Conservation (phyloP, 1,140 invertebrate species). For the Druon quercuslanigerum region DNA sequence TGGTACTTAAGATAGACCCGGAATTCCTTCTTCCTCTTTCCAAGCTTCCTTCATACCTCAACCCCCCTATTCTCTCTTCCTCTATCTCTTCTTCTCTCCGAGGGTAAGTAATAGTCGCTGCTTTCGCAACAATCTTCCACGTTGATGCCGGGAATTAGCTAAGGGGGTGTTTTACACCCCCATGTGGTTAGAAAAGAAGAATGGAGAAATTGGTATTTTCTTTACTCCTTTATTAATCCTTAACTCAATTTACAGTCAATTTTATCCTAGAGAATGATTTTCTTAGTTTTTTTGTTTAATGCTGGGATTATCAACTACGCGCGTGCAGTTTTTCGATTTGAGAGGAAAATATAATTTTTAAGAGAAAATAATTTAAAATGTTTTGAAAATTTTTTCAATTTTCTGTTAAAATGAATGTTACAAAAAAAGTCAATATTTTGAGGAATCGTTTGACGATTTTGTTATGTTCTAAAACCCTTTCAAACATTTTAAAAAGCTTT, state of each 20-base stretch:
- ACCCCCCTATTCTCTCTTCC: slow-evolving; percentile 45
- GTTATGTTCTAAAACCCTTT: too few relatives aligned
- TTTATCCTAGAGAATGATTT: not conserved
- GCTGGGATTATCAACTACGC: too few relatives aligned
- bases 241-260: not conserved
- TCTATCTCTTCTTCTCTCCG: slow-evolving; percentile 51
- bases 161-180: not conserved
- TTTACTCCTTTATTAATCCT: not conserved
- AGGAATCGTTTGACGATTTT: too few relatives aligned
- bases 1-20: slow-evolving; percentile 51
- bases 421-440: too few relatives aligned
- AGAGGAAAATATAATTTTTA: too few relatives aligned
- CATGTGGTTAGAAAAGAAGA: not conserved
- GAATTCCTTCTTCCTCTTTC: slow-evolving; percentile 37
- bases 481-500: too few relatives aligned
- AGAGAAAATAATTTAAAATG: too few relatives aligned
- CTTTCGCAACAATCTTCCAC: slow-evolving; percentile 16
- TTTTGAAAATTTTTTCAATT: too few relatives aligned
- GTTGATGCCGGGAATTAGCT: slow-evolving; percentile 7
- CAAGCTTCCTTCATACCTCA: slow-evolving; percentile 29
- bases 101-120: slow-evolving; percentile 35
- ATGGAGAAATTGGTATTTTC: slow-evolving; percentile 4
- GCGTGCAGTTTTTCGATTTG: too few relatives aligned
- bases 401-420: too few relatives aligned
- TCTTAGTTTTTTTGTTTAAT: not conserved